Evolutionary conservation across 2,797 vertebrate species (phyloP).

Genomic region (Artibeus lituratus): DNA sequence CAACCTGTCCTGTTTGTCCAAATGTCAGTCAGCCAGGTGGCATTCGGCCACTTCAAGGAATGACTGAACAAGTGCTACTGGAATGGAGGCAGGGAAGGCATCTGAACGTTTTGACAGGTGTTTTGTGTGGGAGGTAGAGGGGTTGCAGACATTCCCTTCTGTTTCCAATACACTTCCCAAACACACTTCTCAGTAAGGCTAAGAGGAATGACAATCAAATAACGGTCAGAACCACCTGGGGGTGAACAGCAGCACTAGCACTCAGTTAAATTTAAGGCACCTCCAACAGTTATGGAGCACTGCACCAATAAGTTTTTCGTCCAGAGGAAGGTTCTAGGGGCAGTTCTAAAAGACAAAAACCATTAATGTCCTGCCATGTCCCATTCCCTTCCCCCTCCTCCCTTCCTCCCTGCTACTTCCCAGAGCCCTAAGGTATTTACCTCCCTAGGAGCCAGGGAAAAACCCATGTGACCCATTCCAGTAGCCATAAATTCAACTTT

Average conservation of each 20-base stretch:
- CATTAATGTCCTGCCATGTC: background rate
- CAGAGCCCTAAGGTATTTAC: background rate
- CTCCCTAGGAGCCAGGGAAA: background rate
- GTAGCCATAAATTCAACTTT: background rate
- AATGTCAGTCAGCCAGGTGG: background rate
- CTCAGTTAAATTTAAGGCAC: constrained; percentile 5
- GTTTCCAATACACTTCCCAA: background rate
- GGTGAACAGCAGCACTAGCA: background rate
- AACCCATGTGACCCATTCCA: background rate
- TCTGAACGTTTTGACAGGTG: background rate
- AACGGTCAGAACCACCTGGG: background rate
- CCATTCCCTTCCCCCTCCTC: background rate
- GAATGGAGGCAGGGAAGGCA: background rate
- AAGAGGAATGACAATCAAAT: background rate
- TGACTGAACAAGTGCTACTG: background rate
- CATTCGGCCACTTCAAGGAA: background rate
- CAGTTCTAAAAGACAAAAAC: background rate
- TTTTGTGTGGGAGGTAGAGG: background rate
- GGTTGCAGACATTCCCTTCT: background rate
- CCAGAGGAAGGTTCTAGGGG: background rate
- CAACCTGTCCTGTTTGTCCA: background rate
- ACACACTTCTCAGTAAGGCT: background rate
- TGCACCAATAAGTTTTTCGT: background rate
- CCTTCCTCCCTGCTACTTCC: background rate
- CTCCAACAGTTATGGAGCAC: background rate